Conservation (phyloP, 2,888 invertebrate species). For the Leptothorax acervorum region DNA sequence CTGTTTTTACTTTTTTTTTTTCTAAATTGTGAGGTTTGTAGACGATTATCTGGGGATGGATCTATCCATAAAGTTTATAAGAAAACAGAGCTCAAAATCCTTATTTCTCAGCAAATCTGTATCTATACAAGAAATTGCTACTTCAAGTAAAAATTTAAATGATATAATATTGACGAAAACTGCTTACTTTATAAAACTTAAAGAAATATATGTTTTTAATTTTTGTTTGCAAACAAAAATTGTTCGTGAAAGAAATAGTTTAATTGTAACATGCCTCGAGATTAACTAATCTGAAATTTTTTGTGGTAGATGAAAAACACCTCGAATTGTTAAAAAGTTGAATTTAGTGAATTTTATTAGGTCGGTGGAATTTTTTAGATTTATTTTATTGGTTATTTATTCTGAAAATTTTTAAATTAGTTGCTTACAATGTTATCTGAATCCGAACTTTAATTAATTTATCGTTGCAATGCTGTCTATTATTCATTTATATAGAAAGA, state of each 20-base stretch:
- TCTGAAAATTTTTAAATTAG: constrained; percentile 6
- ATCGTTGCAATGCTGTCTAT: not conserved
- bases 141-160: not conserved
- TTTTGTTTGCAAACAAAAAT: not conserved
- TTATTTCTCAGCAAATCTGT: not conserved
- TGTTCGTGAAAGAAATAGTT: not conserved
- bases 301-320: not conserved
- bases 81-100: not conserved
- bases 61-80: not conserved
- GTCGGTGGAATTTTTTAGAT: not conserved
- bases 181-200: not conserved
- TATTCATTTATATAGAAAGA: constrained; percentile 25
- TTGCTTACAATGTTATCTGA: not conserved
- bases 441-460: constrained; percentile 24
- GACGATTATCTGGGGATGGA: not conserved
- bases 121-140: not conserved
- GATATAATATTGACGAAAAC: not conserved
- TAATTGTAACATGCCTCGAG: not conserved
- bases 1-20: not conserved
- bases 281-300: constrained; percentile 7
- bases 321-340: not conserved
- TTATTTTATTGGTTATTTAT: not conserved
- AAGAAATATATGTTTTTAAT: not conserved
- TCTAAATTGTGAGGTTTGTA: not conserved
- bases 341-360: not conserved